A percentile compares a stretch with the other conserved stretches of the same genome.
Evolutionary conservation across 2,797 vertebrate genomes (phyloP).

Genomic region (Chrosomus eos): DNA sequence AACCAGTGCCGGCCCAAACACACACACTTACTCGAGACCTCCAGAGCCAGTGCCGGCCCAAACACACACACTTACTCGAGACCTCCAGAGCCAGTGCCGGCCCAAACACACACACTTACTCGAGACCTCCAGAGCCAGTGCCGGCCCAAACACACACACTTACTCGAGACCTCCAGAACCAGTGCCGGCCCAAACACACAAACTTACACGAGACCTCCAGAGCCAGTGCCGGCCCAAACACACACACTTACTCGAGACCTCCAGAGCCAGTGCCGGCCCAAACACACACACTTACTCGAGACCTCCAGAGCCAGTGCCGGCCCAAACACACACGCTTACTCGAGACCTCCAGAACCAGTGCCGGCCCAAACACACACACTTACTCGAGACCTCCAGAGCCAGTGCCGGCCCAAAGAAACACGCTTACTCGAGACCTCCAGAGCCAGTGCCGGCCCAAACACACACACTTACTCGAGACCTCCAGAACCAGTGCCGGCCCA

Average conservation of each 20-base stretch:
- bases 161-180: background rate
- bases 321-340: background rate
- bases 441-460: slow-evolving; percentile 1
- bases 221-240: slow-evolving; percentile 1
- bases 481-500: background rate
- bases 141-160: background rate
- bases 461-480: background rate
- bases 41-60: background rate
- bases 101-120: background rate
- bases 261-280: background rate
- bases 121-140: background rate
- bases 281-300: background rate
- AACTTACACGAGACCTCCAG: background rate
- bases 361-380: background rate
- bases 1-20: slow-evolving; percentile 4
- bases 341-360: background rate
- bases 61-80: background rate
- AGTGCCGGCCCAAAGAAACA: background rate
- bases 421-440: background rate
- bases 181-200: background rate
- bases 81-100: background rate
- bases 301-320: background rate
- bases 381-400: background rate
- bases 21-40: background rate
- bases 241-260: background rate